Base-by-base conservation (phyloP, 2,113 vertebrate species). In the Thunnus thynnus region DNA sequence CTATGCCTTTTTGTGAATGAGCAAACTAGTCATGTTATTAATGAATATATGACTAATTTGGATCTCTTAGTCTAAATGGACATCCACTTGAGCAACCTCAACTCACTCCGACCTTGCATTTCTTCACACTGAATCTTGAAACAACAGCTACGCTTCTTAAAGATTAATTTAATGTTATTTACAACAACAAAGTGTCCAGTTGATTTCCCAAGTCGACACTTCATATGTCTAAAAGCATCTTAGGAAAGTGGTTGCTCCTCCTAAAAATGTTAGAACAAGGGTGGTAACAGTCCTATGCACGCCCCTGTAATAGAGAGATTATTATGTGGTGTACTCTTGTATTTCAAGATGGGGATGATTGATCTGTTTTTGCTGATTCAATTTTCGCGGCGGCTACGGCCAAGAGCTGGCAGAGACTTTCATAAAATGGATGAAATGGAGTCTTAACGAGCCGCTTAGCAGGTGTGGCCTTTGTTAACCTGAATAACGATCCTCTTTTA, bases 261-360 rank as follows among this genome's bases (percentile, higher is more conserved):
- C 13, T 61, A 30, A 25, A 54, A 36, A 2, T 32, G 25, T 64
- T 54, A 16, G 4, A 60, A 67, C 22, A 55, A 22, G 60, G 41
- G 9, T 22, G 14, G 3, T 3, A 48, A 13, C 16, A 22, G 14
- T 18, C 18, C 13, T 20, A 13, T 25, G 7, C 41, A 78, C 75
- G 69, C 55, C 56, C 47, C 13, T 57, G n/a, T 51, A 69, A 78
- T 44, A 13, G 13, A 1, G 36, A 14, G 13, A 50, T 48, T n/a
- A 44, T 36, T 27, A 18, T 74, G 44, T 57, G 18, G 12, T 46
- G 47, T 44, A 27, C 44, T 65, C 52, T 48, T 60, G 61, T 72
- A 55, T 56, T 57, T 62, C 36, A 62, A 25, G 70, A 55, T 51
- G 20, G 16, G 32, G 63, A 25, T 50, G 50, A 84, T 25, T 51